Conservation (phyloP, 2,113 vertebrate species). For the Festucalex cinctus region DNA sequence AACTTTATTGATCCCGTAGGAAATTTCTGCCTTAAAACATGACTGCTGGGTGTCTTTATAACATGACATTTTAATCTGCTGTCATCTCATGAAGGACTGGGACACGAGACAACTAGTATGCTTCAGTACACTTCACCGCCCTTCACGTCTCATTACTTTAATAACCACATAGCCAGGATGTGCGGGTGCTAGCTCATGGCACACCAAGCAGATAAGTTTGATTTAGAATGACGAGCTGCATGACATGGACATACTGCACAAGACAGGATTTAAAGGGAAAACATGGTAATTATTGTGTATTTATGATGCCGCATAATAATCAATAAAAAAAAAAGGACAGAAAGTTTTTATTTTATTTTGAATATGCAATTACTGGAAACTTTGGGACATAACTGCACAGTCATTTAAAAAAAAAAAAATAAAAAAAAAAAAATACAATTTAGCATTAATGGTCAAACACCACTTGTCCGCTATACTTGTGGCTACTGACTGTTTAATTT, state of each 20-base stretch:
- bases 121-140: conserved; percentile 4
- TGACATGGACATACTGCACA: background rate
- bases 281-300: background rate
- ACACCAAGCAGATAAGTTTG: background rate
- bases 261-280: background rate
- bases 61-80: conserved; percentile 6
- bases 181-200: background rate
- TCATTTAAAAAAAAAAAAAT: no score
- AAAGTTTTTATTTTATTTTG: no score
- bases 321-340: no score
- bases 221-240: background rate
- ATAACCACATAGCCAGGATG: background rate
- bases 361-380: no score
- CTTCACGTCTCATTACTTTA: conserved; percentile 5
- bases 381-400: no score
- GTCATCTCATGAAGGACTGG: conserved; percentile 3
- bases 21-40: background rate
- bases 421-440: no score
- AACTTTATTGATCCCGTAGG: background rate
- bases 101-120: background rate
- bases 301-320: no score
- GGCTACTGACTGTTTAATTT: no score
- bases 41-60: background rate
- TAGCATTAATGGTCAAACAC: no score
- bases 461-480: no score